Conservation (phyloP, 2,888 invertebrate genomes). For the Crossocerus cetratus region DNA sequence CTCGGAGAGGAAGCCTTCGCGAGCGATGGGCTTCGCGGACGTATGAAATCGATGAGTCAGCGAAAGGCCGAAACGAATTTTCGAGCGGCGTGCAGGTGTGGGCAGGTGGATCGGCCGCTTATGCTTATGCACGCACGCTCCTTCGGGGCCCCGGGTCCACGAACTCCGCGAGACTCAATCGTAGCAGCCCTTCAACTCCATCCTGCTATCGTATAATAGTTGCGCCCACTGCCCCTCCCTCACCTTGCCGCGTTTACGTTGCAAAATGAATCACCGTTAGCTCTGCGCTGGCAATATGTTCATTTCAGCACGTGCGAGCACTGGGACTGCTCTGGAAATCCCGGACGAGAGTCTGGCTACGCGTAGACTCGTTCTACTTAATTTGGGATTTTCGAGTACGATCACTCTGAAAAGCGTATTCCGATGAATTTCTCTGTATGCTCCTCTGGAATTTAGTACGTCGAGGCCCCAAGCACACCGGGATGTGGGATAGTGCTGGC, state of each 20-base stretch:
- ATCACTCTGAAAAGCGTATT: too few species aligned
- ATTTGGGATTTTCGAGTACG: too few species aligned
- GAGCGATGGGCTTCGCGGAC: slow-evolving; percentile 6
- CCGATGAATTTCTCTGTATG: too few species aligned
- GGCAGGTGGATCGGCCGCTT: slow-evolving; percentile 31
- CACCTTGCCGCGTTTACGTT: slow-evolving; percentile 11
- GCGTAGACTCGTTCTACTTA: too few species aligned
- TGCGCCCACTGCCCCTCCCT: too few species aligned
- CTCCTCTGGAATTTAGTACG: too few species aligned
- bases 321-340: too few species aligned
- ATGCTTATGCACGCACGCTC: slow-evolving; percentile 19
- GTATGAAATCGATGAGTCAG: slow-evolving; percentile 38
- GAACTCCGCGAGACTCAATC: slow-evolving; percentile 4
- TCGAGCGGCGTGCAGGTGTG: slow-evolving; percentile 21
- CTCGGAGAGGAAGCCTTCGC: background rate
- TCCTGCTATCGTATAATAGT: slow-evolving; percentile 24
- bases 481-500: too few species aligned
- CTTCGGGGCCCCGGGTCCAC: slow-evolving; percentile 21
- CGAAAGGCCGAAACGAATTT: slow-evolving; percentile 35
- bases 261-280: slow-evolving; percentile 21
- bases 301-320: too few species aligned
- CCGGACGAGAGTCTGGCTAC: too few species aligned
- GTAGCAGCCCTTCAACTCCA: slow-evolving; percentile 17
- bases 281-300: background rate
- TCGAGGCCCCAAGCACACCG: too few species aligned